A percentile compares a stretch with the other conserved stretches of the same genome.
phyloP scores from a whole-genome alignment of 2,888 invertebrate species.

The Periphyllus acericola region DNA sequence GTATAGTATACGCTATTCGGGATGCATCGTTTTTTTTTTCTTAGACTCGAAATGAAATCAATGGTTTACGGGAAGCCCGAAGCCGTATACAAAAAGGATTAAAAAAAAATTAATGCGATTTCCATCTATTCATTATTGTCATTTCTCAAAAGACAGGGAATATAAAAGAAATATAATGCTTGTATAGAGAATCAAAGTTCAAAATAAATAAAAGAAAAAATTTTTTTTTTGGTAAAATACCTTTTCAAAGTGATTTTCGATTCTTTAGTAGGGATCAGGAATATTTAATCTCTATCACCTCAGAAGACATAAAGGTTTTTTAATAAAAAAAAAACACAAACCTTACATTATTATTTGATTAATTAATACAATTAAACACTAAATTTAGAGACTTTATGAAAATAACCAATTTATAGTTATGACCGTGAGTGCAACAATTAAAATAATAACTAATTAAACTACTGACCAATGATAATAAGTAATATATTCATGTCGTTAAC shows the following conservation, averaged over 20 bases:
- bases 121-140: constrained; percentile 11
- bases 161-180: constrained; percentile 39
- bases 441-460: too few species aligned
- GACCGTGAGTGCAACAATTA: too few species aligned
- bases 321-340: background rate
- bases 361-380: background rate
- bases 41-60: constrained; percentile 1
- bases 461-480: too few species aligned
- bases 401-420: too few species aligned
- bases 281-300: background rate
- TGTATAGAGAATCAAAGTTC: background rate
- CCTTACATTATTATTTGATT: background rate
- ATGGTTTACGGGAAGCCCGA: constrained; percentile 29
- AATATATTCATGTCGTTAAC: too few species aligned
- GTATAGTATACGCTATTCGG: background rate
- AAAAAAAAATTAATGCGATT: constrained; percentile 20
- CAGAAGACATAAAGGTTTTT: background rate
- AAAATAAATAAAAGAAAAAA: background rate
- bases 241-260: background rate
- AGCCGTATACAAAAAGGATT: constrained; percentile 32
- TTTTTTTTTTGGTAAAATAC: background rate
- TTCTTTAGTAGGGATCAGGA: background rate
- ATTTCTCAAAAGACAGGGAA: background rate
- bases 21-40: background rate
- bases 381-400: background rate